Base-by-base conservation (phyloP, 2,888 invertebrate species). In the Oxyteleia sp. region DNA sequence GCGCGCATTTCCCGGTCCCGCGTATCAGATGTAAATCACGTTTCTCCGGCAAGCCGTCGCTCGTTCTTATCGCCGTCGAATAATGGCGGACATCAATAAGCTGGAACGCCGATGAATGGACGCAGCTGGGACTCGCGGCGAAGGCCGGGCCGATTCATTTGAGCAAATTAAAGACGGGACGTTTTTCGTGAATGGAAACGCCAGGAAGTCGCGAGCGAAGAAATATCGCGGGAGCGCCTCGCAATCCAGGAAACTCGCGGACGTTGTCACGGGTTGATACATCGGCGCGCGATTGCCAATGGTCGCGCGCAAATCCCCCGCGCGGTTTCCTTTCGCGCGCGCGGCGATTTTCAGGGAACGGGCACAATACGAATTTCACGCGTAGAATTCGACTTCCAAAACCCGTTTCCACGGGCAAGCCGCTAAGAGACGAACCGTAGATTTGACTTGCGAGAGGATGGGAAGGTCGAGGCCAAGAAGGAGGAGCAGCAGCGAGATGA, bases 341-440 rank as follows among this genome's bases (percentile, higher is more conserved):
- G 55, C 55, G 69, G 68, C 61, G 66, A 78, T 68, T 82, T 78
- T 76, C 78, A 66, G 55, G 61, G 82, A 82, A 82, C 61, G 63
- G 61, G 57, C 69, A 64, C 75, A 55, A 76, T 83, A 78, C 78
- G 63, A 66, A 85, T 87, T 86, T 87, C 84, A 79, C 86, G 86
- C 85, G 84, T 80, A 76, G 85, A 88, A 85, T 84, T 75, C 74
- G 82, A 87, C 85, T 88, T 88, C 87, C 86, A 87, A 90, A 90
- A 90, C 89, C 87, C 87, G 89, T 90, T 90, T 88, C 85, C 85
- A 76, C 76, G 69, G 63, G 80, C 85, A 72, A 76, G 71, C 79
- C 74, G 71, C 74, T 57, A 69, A 81, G 66, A 74, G 72, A 71
- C 83, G 81, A 71, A 75, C 75, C 86, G 86, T 87, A 87, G 88